Evolutionary conservation across 1,140 invertebrate species (phyloP).

Genomic region (Aleiodes sp.): DNA sequence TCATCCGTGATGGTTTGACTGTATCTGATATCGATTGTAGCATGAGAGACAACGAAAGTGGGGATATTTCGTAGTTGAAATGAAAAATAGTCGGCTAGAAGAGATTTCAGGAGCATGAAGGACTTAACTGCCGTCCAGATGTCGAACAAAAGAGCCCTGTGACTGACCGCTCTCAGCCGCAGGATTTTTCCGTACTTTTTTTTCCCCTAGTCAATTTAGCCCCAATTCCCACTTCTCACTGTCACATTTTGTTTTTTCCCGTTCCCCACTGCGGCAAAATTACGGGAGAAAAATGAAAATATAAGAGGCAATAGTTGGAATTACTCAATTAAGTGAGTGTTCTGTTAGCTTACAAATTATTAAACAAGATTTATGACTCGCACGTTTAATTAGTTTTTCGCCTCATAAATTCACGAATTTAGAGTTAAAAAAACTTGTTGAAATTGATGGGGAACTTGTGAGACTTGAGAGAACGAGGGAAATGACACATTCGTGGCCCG

Average conservation of each 20-base stretch:
- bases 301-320: no score
- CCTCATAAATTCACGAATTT: no score
- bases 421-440: no score
- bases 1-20: neutral
- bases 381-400: no score
- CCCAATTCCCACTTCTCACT: neutral
- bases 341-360: no score
- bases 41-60: neutral
- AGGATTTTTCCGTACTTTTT: neutral
- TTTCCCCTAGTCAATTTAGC: neutral
- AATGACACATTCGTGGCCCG: no score
- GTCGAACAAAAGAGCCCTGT: conserved; percentile 10
- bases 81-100: neutral
- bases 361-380: no score
- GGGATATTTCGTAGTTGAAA: neutral
- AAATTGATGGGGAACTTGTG: no score
- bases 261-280: neutral
- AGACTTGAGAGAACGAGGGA: no score
- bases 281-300: no score
- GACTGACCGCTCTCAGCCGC: neutral
- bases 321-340: no score
- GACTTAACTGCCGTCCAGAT: conserved; percentile 8
- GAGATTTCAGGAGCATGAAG: neutral
- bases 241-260: neutral
- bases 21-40: conserved; percentile 4